Base-by-base conservation (phyloP, 2,113 vertebrate species). In the Pollachius pollachius region DNA sequence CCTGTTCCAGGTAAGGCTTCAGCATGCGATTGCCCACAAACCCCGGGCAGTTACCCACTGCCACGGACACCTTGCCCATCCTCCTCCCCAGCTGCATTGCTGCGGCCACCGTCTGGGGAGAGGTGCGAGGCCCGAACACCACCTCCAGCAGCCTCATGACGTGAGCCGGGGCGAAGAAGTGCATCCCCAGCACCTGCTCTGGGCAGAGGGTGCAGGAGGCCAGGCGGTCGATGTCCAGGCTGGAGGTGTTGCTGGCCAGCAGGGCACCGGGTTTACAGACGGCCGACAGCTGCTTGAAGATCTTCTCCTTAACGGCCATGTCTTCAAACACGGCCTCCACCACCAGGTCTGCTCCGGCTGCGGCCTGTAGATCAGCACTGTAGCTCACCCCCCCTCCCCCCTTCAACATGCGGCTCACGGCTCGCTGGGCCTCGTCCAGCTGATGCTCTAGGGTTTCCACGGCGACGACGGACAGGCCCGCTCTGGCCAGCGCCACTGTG, bases 241-340 rank as follows among this genome's bases (percentile, higher is more conserved):
- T 86, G 0, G 97, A 99, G 0, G 96, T 98, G 79, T 97, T 97
- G 64, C 93, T 93, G 81, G 93, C 96, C 65, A 98, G 81, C 6
- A 96, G 73, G 1, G 95, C 82, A 41, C 67, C 89, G 0, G 94
- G 91, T 78, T 93, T 94, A 79, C 95, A 96, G 63, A 93, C 6
- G 0, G 74, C 73, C 0, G 94, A 94, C 8, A 98, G 87, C 73
- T 94, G 91, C 17, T 71, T 78, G 82, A 99, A 98, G 78, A 98
- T 87, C 34, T 80, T 77, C 75, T 94, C 93, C 87, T 98, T 98
- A 18, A 98, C 85, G 0, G 65, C 77, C 91, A 95, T 92, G 68
- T 98, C 93, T 84, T 99, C 96, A 86, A 95, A 97, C 60, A 98
- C 95, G 0, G 96, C 96, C 85, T 99, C 96, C 0, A 98, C 93